Percentiles rank a stretch among this genome's conserved stretches.
These are phyloP conservation scores for Coilia nasus DNA, from an alignment of 2,797 vertebrate species.

Conservation along the genomic window DNA sequence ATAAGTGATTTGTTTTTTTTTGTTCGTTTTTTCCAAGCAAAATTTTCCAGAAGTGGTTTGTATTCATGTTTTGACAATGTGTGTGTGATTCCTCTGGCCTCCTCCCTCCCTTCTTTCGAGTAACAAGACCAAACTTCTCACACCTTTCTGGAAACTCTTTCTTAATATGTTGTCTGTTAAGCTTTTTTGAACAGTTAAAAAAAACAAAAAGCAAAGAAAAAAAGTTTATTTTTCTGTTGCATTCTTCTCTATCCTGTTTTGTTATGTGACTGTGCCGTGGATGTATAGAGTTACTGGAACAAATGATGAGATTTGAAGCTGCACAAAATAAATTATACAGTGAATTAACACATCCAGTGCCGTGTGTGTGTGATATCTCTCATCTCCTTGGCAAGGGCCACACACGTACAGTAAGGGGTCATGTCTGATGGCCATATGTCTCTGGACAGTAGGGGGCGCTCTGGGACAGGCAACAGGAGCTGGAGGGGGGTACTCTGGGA, in stretches of 20 bases:
- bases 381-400: no score
- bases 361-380: not conserved
- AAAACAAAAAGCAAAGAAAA: constrained; percentile 39
- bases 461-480: constrained; percentile 28
- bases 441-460: constrained; percentile 47
- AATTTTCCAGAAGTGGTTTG: constrained; percentile 63
- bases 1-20: constrained; percentile 63
- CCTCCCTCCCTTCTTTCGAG: constrained; percentile 60
- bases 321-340: constrained; percentile 68
- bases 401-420: no score
- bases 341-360: constrained; percentile 16
- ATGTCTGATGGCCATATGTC: not conserved
- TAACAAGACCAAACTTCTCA: constrained; percentile 73
- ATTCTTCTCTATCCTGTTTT: constrained; percentile 63
- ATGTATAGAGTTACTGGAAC: constrained; percentile 49
- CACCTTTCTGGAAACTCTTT: constrained; percentile 67
- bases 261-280: constrained; percentile 63
- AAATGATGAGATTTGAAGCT: constrained; percentile 59
- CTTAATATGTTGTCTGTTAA: constrained; percentile 67
- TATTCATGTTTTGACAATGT: constrained; percentile 65
- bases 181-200: constrained; percentile 61
- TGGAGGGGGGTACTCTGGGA: no score
- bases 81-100: constrained; percentile 22
- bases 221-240: constrained; percentile 57
- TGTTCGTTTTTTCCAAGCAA: constrained; percentile 63